These are phyloP conservation scores for Gobiocypris rarus DNA, from an alignment of 2,113 vertebrate species.

Conservation along the genomic window DNA sequence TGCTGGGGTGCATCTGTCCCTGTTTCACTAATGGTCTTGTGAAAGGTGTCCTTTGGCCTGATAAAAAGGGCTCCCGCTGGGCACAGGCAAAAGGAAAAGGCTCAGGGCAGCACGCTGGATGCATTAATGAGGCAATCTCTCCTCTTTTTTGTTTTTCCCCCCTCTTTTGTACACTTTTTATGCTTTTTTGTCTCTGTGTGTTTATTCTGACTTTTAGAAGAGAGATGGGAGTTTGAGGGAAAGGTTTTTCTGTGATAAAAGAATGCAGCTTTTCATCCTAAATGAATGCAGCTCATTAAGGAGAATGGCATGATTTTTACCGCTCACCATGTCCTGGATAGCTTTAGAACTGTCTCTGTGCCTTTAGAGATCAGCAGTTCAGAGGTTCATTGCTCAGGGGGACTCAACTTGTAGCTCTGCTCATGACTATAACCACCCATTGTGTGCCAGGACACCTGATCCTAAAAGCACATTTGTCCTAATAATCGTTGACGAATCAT, in stretches of 20 bases:
- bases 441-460: slow-evolving; percentile 54
- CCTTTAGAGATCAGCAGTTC: slow-evolving; percentile 3
- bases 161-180: neutral
- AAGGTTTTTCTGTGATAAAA: slow-evolving; percentile 36
- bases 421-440: slow-evolving; percentile 15
- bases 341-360: slow-evolving; percentile 32
- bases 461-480: slow-evolving; percentile 53
- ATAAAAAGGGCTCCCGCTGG: slow-evolving; percentile 65
- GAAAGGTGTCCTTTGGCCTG: slow-evolving; percentile 69
- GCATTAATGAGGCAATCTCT: slow-evolving; percentile 65
- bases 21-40: slow-evolving; percentile 66
- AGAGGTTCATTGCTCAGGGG: slow-evolving; percentile 12
- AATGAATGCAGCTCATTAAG: slow-evolving; percentile 63
- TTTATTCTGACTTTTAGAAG: slow-evolving; percentile 44
- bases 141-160: slow-evolving; percentile 39
- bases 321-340: slow-evolving; percentile 8
- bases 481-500: slow-evolving; percentile 41
- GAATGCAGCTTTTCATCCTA: slow-evolving; percentile 56
- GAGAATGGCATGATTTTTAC: slow-evolving; percentile 30
- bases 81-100: slow-evolving; percentile 55
- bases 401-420: slow-evolving; percentile 14
- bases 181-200: slow-evolving; percentile 25
- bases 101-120: slow-evolving; percentile 57
- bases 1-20: slow-evolving; percentile 65
- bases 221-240: slow-evolving; percentile 44